Base-by-base conservation (phyloP, 2,888 invertebrate genomes). In the Drosophila imparisetae region DNA sequence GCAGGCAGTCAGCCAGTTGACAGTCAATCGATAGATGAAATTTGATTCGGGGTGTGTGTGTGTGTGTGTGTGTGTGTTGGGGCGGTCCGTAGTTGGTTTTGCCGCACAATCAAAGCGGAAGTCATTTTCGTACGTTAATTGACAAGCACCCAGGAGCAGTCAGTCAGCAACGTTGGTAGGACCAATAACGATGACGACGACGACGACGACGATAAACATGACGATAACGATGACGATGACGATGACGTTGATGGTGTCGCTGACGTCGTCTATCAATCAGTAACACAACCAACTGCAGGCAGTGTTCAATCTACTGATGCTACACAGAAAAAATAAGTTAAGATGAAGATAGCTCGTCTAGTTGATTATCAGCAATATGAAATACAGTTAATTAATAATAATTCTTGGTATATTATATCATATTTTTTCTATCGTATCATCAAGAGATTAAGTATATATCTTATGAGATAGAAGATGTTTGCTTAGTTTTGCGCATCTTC, bases 121-220 rank as follows among this genome's bases (percentile, higher is more conserved):
- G 87, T 88, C 86, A 91, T 90, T 90, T 89, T 89, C 87, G 90
- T 90, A 91, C 91, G 90, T 90, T 90, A 91, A 90, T 90, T 90
- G 90, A 90, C 91, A 89, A 90, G 80, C 75, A 80, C 66, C 76
- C 57, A 66, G 76, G 58, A 69, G 75, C 24, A 78, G 79, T 50
- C 63, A 49, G 78, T 49, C 42, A 59, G 60, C 48, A 54, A 65
- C 65, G 68, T 63, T 68, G 72, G 52, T 62, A 63, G 81, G 36
- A 69, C 66, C 76, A 67, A 83, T 78, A 66, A 80, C 80, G 76
- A 66, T 65, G 80, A 67, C 80, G 72, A 81, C 62, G 54, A 66
- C 34, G 59, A 49, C 52, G 72, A 55, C 60, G 66, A 52, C 52
- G 53, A 55, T 21, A 54, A 3, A 54, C 24, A 59, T 42, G 53